Evolutionary conservation across 1,140 invertebrate species (phyloP).

Genomic region (Liolophura sinensis): DNA sequence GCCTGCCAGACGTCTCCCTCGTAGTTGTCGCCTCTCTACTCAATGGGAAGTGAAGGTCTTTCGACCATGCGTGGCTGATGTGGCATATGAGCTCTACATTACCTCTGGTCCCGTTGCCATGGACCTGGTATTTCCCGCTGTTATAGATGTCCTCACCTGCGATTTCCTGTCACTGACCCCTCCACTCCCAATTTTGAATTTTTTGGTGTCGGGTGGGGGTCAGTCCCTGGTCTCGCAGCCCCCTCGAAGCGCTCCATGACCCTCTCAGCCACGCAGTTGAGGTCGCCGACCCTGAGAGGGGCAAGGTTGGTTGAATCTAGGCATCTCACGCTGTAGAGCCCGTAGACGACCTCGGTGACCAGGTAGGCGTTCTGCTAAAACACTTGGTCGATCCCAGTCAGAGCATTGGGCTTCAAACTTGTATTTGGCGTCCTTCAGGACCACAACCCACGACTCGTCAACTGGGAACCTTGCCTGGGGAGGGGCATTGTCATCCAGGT

Average conservation of each 20-base stretch:
- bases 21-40: neutral
- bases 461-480: neutral
- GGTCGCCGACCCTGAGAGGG: conserved; percentile 11
- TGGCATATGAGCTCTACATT: no score
- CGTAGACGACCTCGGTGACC: conserved; percentile 15
- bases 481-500: neutral
- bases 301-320: conserved; percentile 10
- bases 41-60: no score
- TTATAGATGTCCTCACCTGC: conserved; percentile 10
- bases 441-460: neutral
- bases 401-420: neutral
- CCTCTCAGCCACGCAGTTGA: conserved; percentile 5
- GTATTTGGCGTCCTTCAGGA: conserved; percentile 1
- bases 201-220: neutral
- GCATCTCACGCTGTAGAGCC: conserved; percentile 6
- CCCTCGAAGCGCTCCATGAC: conserved; percentile 6
- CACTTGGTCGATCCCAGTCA: conserved; percentile 4
- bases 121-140: conserved; percentile 8
- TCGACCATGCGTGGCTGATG: no score
- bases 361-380: conserved; percentile 15
- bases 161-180: conserved; percentile 9
- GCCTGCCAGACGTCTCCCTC: conserved; percentile 12
- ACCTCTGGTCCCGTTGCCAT: no score
- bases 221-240: neutral
- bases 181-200: neutral